Evolutionary conservation across 2,113 vertebrate genomes (phyloP).

Genomic region (Cricetomys ansorgei): DNA sequence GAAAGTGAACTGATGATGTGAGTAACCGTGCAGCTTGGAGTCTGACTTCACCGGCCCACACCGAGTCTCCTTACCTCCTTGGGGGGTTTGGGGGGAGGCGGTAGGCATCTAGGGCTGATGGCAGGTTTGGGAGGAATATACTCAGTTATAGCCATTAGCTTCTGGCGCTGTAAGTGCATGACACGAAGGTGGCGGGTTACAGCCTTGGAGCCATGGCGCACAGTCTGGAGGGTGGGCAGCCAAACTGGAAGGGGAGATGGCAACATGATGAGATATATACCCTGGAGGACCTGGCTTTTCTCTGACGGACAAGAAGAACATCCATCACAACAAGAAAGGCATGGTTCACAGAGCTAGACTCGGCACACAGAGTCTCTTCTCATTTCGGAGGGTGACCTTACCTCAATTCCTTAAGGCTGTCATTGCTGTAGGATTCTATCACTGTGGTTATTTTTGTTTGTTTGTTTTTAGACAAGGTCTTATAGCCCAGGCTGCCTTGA

Average conservation of each 20-base stretch:
- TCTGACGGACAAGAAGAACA: not conserved
- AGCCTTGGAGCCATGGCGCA: slow-evolving; percentile 93
- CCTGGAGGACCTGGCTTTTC: not conserved
- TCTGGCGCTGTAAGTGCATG: slow-evolving; percentile 92
- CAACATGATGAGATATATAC: not conserved
- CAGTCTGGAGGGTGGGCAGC: slow-evolving; percentile 88
- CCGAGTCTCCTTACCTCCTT: slow-evolving; percentile 84
- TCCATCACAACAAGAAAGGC: not conserved
- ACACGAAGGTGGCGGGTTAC: slow-evolving; percentile 94
- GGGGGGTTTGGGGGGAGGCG: not conserved
- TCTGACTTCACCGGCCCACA: not conserved
- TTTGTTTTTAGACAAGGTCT: not conserved
- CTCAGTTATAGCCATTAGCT: slow-evolving; percentile 93
- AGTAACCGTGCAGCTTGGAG: not conserved
- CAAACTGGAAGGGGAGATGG: slow-evolving; percentile 82
- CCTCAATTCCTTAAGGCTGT: not conserved
- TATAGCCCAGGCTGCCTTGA: not conserved
- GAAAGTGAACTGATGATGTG: not conserved
- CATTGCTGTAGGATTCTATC: not conserved
- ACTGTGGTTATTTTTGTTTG: not conserved
- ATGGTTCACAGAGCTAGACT: not conserved
- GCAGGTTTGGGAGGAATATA: slow-evolving; percentile 89
- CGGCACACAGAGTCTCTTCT: not conserved
- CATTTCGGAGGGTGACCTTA: not conserved
- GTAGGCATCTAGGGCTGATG: slow-evolving; percentile 84